These are phyloP conservation scores for Coenonympha glycerion DNA, from an alignment of 2,888 invertebrate species.

Conservation along the genomic window DNA sequence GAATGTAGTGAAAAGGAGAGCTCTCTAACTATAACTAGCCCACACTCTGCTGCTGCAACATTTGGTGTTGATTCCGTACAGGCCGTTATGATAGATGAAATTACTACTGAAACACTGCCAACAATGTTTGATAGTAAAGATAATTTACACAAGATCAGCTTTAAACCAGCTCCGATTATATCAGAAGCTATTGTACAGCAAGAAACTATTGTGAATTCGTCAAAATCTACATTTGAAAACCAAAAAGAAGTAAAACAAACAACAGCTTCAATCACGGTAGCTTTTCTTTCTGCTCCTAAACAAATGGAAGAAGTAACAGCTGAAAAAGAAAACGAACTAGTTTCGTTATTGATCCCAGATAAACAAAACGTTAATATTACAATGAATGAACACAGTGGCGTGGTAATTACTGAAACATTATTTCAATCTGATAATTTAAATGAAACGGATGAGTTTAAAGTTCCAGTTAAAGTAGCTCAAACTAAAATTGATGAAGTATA, in stretches of 20 bases:
- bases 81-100: slow-evolving; percentile 72
- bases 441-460: slow-evolving; percentile 57
- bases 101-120: slow-evolving; percentile 61
- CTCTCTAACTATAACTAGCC: slow-evolving; percentile 32
- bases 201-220: slow-evolving; percentile 70
- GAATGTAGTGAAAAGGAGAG: slow-evolving; percentile 77
- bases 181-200: slow-evolving; percentile 76
- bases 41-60: slow-evolving; percentile 38
- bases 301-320: slow-evolving; percentile 72
- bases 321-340: slow-evolving; percentile 76
- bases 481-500: slow-evolving; percentile 57
- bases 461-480: slow-evolving; percentile 47
- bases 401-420: slow-evolving; percentile 73
- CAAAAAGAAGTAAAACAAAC: slow-evolving; percentile 40
- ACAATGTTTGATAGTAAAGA: slow-evolving; percentile 41
- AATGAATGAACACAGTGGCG: slow-evolving; percentile 63
- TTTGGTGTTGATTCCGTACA: slow-evolving; percentile 52
- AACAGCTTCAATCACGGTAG: slow-evolving; percentile 60
- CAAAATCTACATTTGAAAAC: slow-evolving; percentile 51
- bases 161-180: slow-evolving; percentile 57
- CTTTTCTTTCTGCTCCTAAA: slow-evolving; percentile 74
- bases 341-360: slow-evolving; percentile 51
- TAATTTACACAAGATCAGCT: slow-evolving; percentile 44
- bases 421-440: slow-evolving; percentile 72
- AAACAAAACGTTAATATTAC: slow-evolving; percentile 56